Evolutionary conservation across 2,797 vertebrate species (phyloP), one percentile per base, ranked within the genome.

Genomic region (Gadopsis marmoratus): DNA sequence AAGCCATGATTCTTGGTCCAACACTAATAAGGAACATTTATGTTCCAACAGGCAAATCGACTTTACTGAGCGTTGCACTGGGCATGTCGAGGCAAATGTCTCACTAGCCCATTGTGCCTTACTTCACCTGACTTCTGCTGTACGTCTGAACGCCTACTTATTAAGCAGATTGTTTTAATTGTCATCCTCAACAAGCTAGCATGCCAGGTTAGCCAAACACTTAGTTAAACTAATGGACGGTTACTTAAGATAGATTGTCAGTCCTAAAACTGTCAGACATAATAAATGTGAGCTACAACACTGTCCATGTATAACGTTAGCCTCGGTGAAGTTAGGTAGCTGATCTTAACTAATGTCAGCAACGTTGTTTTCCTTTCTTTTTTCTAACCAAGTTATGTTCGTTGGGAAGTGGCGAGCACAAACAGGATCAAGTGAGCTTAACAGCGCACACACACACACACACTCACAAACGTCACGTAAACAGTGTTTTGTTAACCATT

Each of bases 41-140:
- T 14, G 17, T 37, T 69, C 10, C 10, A 63, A 7, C 41, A 53
- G 50, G 73, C 26, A 41, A 53, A 66, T n/a, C 8, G 4, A 5
- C 51, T 11, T 64, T 4, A 26, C 29, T 56, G 64, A 74, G 83
- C 54, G 59, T n/a, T 23, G 61, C 54, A 23, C 8, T 23, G 91
- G 88, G n/a, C 92, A 94, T 93, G 94, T 93, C 62, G 12, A 45
- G 92, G 45, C 90, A 93, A 62, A 90, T 76, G 74, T 82, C 86
- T 64, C 73, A 7, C 62, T 21, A 31, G 61, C 61, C 37, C 37
- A 31, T 19, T 35, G 21, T 19, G 59, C 33, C 59, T 7, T 62
- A 65, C 35, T 54, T 53, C 55, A 51, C 8, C 23, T 35, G 23
- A 10, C 29, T 7, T 54, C 33, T 33, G 60, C 67, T 51, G 21